Base-by-base conservation (phyloP, 2,797 vertebrate species). In the Pipistrellus pipistrellus region DNA sequence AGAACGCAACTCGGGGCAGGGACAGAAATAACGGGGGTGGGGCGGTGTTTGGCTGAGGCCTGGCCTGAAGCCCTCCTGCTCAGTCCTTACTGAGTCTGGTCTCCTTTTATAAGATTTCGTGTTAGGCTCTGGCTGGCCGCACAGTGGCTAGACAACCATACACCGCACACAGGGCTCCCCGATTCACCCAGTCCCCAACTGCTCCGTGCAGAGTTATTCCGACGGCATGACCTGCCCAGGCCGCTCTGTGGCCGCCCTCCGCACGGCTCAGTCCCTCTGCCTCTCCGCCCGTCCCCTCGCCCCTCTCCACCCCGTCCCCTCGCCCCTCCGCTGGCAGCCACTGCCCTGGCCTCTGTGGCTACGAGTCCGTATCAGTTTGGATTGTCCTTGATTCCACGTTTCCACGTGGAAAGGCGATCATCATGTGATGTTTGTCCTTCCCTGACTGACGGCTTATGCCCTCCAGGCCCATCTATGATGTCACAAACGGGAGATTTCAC, bases 141-240 rank as follows among this genome's bases (percentile, higher is more conserved):
- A 51, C 20, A 2, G 20, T 2, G 48, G 48, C 8, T 1, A 20
- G 46, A 32, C 73, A 53, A 4, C 21, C 48, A 4, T 1, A 53
- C 8, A 32, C 11, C 21, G 3, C 73, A 12, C 46, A 4, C 17
- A 23, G 48, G 1, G 46, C 18, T 20, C 18, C 46, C 73, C 30
- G 10, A 2, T 32, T 21, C 7, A 1, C 10, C 9, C 30, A 32
- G 30, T 0, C 2, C 46, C 9, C 48, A 0, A n/a, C 75, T 14
- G 75, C 20, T 14, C 48, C 6, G 18, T 12, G 2, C 20, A 4
- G 73, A 4, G 73, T 7, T 3, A 13, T 76, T 32, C 51, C 46
- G 4, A 76, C 1, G 11, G 55, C 0, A 4, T 25, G 55, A 57
- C 55, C 30, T 23, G 18, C 48, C 48, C 11, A 3, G 7, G 30